These are phyloP conservation scores for Anabacerthia variegaticeps DNA, from an alignment of 2,797 vertebrate species.

Conservation along the genomic window DNA sequence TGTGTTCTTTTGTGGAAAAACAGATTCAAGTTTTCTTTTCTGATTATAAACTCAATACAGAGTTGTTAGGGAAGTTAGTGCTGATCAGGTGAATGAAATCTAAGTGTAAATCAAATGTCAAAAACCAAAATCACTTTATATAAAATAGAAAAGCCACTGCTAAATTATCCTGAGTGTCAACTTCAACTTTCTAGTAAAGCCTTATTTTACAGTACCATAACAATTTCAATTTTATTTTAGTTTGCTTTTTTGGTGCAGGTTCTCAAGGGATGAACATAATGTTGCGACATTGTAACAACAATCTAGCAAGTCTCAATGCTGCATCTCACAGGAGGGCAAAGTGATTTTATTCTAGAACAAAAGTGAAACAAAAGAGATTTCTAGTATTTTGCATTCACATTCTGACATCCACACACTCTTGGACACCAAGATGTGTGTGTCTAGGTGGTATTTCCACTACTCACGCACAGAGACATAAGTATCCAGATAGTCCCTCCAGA, in stretches of 20 bases:
- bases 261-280: neutral
- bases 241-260: neutral
- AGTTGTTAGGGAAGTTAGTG: neutral
- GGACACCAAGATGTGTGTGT: neutral
- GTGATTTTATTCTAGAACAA: neutral
- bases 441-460: neutral
- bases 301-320: neutral
- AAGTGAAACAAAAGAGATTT: neutral
- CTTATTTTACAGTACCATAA: neutral
- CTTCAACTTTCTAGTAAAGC: neutral
- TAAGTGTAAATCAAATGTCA: neutral
- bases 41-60: neutral
- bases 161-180: neutral
- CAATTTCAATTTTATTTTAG: neutral
- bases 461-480: rapidly evolving
- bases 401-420: neutral
- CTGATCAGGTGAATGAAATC: neutral
- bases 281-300: neutral
- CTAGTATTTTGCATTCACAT: neutral
- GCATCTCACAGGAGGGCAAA: neutral
- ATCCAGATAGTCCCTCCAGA: neutral
- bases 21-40: neutral
- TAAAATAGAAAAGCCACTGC: neutral
- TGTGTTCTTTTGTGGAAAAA: neutral
- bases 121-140: neutral